A percentile compares a stretch with the other conserved stretches of the same genome.
phyloP scores from a whole-genome alignment of 92 coral and sea anemone genomes.

The Epizoanthus ramosus region DNA sequence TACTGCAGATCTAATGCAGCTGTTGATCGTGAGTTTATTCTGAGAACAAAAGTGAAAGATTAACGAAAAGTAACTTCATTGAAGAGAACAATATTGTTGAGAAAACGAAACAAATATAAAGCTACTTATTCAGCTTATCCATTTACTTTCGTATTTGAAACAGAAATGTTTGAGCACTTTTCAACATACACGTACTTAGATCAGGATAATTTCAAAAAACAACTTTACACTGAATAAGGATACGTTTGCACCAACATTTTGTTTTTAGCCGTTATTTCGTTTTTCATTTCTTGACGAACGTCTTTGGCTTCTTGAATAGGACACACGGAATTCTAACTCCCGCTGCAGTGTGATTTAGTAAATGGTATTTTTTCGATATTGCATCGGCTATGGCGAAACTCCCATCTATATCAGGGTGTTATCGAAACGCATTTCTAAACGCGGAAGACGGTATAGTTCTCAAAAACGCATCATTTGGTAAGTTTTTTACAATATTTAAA shows the following conservation, averaged over 20 bases:
- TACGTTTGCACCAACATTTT: too few species aligned
- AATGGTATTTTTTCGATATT: neutral
- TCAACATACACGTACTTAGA: slow-evolving; percentile 5
- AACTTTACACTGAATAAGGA: neutral
- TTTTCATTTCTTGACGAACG: neutral
- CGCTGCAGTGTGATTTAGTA: slow-evolving; percentile 10
- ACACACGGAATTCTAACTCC: slow-evolving; percentile 10
- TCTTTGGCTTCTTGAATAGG: slow-evolving; percentile 14
- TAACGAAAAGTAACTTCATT: too few species aligned
- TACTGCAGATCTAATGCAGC: neutral
- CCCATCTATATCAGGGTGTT: too few species aligned
- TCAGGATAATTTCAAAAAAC: neutral
- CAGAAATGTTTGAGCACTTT: slow-evolving; percentile 1
- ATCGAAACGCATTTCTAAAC: slow-evolving; percentile 16
- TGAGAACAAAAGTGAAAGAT: slow-evolving; percentile 3
- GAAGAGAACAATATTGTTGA: too few species aligned
- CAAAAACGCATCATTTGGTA: neutral
- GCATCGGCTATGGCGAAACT: neutral
- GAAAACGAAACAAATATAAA: too few species aligned
- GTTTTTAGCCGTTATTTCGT: neutral
- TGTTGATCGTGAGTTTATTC: too few species aligned
- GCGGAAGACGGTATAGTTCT: neutral
- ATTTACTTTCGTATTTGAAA: neutral
- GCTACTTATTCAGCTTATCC: too few species aligned
- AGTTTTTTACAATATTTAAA: neutral